A percentile compares a stretch with the other conserved stretches of the same genome.
Evolutionary conservation across 2,113 vertebrate genomes (phyloP).

Genomic region (Eulacestoma nigropectus): DNA sequence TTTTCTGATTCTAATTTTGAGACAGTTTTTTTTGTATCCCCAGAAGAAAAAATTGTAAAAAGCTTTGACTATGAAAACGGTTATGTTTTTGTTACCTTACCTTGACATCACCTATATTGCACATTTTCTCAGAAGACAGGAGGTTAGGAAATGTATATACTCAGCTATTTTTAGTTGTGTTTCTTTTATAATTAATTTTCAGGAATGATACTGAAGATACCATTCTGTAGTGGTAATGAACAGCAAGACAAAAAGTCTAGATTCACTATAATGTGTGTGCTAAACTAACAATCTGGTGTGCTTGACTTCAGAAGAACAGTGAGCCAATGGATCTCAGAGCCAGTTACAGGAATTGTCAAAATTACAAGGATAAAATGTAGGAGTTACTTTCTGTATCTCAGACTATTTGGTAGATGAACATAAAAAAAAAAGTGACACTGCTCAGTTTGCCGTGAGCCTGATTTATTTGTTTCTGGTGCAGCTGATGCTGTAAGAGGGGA

Average conservation of each 20-base stretch:
- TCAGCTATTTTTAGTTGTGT: neutral
- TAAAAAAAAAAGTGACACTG: neutral
- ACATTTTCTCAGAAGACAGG: neutral
- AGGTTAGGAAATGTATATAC: neutral
- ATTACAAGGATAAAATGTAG: neutral
- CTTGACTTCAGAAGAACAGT: neutral
- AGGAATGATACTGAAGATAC: neutral
- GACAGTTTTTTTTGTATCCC: neutral
- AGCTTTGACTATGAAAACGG: neutral
- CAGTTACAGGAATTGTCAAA: neutral
- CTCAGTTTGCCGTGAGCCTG: neutral
- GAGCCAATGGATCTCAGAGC: neutral
- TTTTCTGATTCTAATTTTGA: neutral
- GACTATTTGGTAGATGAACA: neutral
- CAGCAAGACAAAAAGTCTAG: neutral
- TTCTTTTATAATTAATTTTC: neutral
- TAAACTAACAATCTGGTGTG: neutral
- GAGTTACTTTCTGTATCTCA: neutral
- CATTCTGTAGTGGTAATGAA: neutral
- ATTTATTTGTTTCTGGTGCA: neutral
- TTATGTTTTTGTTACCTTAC: neutral
- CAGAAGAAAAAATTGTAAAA: neutral
- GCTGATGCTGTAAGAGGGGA: neutral
- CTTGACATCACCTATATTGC: neutral
- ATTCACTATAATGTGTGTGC: accelerated